phyloP scores from a whole-genome alignment of 2,888 invertebrate genomes.

The Tiliacea aurago region DNA sequence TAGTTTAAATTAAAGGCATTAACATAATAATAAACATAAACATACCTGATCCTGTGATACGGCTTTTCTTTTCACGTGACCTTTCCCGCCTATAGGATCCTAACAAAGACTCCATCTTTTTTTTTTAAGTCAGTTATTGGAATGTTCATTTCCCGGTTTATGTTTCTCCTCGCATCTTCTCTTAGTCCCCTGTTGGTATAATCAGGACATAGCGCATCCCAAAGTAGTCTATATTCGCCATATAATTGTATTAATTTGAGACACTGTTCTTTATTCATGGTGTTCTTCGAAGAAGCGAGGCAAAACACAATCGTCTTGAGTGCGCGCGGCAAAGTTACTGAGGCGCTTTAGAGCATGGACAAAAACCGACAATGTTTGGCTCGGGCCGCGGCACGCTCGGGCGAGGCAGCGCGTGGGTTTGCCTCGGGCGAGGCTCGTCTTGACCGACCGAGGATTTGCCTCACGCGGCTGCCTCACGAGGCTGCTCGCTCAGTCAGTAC shows the following conservation, averaged over 20 bases:
- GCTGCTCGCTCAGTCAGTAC: too few relatives aligned
- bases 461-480: not conserved
- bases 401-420: constrained; percentile 47
- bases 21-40: constrained; percentile 29
- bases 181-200: constrained; percentile 56
- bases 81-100: constrained; percentile 22
- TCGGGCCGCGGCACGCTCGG: constrained; percentile 60
- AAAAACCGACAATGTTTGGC: constrained; percentile 57
- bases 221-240: constrained; percentile 8
- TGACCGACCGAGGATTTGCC: constrained; percentile 4
- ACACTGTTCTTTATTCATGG: constrained; percentile 7
- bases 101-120: not conserved
- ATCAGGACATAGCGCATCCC: constrained; percentile 40
- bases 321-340: constrained; percentile 61
- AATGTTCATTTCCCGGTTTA: constrained; percentile 6
- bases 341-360: constrained; percentile 61
- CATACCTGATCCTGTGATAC: constrained; percentile 54
- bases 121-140: not conserved
- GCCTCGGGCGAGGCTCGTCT: constrained; percentile 6
- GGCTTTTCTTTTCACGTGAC: constrained; percentile 46
- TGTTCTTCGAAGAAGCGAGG: constrained; percentile 50
- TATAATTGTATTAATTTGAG: not conserved
- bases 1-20: constrained; percentile 6
- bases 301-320: constrained; percentile 51
- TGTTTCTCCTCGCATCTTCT: constrained; percentile 42